A percentile compares a stretch with the other conserved stretches of the same genome.
Evolutionary conservation across 2,888 invertebrate species (phyloP).

Genomic region (Schizaphis graminum): DNA sequence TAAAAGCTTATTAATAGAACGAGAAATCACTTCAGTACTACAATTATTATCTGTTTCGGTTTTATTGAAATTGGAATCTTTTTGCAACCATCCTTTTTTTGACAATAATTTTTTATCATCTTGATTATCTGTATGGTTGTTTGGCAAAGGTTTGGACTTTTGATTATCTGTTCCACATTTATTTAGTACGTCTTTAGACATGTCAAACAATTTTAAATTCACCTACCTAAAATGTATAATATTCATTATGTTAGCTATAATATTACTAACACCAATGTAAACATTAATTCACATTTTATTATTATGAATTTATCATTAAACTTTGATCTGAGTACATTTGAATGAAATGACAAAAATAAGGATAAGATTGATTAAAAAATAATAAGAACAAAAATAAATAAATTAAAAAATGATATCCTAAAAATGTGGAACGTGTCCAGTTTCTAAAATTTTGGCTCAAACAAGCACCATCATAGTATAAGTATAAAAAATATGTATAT

Average conservation of each 20-base stretch:
- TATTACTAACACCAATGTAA: background rate
- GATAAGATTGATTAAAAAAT: background rate
- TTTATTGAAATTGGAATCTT: conserved; percentile 56
- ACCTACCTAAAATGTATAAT: conserved; percentile 31
- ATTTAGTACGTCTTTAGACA: conserved; percentile 46
- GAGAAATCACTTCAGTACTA: conserved; percentile 13
- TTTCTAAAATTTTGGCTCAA: background rate
- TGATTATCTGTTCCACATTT: background rate
- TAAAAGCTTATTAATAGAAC: conserved; percentile 42
- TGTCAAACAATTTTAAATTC: background rate
- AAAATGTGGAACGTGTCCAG: too few species aligned
- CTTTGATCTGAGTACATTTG: background rate
- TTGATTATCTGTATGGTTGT: background rate
- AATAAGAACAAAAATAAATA: background rate
- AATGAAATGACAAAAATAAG: background rate
- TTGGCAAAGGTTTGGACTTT: background rate
- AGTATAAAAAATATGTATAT: too few species aligned
- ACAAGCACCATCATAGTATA: background rate
- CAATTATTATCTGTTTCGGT: conserved; percentile 45
- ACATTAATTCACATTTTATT: background rate
- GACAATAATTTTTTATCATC: conserved; percentile 42
- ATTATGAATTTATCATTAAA: background rate
- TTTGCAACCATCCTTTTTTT: conserved; percentile 48
- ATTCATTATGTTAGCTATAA: background rate
- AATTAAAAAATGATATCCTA: background rate